These are phyloP conservation scores for Ormyrus pomaceus DNA, from an alignment of 2,888 invertebrate genomes.

Conservation along the genomic window DNA sequence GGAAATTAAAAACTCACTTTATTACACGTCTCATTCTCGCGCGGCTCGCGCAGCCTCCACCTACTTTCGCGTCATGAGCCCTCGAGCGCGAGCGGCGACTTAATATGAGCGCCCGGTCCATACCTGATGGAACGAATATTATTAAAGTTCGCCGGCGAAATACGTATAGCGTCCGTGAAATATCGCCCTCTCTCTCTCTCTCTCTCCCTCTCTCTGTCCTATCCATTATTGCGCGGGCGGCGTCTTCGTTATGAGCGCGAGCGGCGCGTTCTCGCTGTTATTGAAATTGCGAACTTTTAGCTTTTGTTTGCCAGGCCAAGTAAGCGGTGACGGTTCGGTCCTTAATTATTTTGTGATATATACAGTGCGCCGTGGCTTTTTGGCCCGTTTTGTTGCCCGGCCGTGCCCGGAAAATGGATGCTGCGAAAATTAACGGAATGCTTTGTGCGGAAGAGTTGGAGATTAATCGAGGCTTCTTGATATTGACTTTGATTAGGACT, in stretches of 20 bases:
- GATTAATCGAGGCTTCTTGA: too few relatives aligned
- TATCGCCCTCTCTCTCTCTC: slow-evolving; percentile 64
- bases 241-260: slow-evolving; percentile 30
- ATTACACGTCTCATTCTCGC: slow-evolving; percentile 75
- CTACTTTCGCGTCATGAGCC: slow-evolving; percentile 51
- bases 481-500: too few relatives aligned
- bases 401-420: too few relatives aligned
- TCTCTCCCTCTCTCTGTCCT: background rate
- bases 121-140: slow-evolving; percentile 76
- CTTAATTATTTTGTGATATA: background rate
- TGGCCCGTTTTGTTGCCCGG: too few relatives aligned
- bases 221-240: slow-evolving; percentile 40
- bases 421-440: too few relatives aligned
- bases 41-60: slow-evolving; percentile 8
- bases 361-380: background rate
- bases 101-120: slow-evolving; percentile 71
- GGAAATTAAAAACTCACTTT: slow-evolving; percentile 76
- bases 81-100: slow-evolving; percentile 63
- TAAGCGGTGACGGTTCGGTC: background rate
- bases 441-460: too few relatives aligned
- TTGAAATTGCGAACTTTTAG: slow-evolving; percentile 42
- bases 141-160: slow-evolving; percentile 74
- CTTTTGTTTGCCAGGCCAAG: background rate
- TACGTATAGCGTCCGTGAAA: slow-evolving; percentile 68
- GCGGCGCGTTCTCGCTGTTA: slow-evolving; percentile 8